Percentiles rank a stretch among this genome's conserved stretches.
Conservation (phyloP, 2,888 invertebrate genomes). For the Cetonia aurata region DNA sequence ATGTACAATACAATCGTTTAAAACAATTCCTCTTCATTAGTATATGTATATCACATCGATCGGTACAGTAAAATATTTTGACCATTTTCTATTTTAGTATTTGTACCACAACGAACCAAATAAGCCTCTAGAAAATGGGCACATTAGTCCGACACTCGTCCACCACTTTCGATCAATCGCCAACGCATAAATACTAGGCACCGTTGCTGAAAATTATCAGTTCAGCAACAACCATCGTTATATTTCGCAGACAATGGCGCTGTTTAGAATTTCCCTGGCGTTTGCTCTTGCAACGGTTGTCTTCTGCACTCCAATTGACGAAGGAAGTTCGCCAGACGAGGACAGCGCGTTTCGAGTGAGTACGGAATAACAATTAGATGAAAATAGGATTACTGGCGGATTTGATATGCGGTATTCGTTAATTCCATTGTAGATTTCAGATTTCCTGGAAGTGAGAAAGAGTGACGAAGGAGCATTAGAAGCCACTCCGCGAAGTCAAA, state of each 20-base stretch:
- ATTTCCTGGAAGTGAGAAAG: constrained; percentile 77
- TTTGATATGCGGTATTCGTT: constrained; percentile 1
- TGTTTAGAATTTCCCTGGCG: constrained; percentile 57
- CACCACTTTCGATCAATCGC: constrained; percentile 43
- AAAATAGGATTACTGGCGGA: not conserved
- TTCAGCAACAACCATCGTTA: constrained; percentile 45
- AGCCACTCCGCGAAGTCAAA: constrained; percentile 69
- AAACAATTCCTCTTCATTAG: constrained; percentile 15
- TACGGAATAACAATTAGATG: constrained; percentile 28
- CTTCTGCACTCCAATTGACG: constrained; percentile 43
- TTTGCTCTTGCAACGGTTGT: constrained; percentile 68
- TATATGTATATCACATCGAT: constrained; percentile 25
- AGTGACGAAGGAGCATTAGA: constrained; percentile 73
- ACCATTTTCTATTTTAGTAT: constrained; percentile 38
- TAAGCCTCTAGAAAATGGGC: constrained; percentile 41
- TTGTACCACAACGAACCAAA: constrained; percentile 38
- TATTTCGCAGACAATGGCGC: constrained; percentile 51
- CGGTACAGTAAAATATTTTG: constrained; percentile 26
- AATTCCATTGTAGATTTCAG: constrained; percentile 70
- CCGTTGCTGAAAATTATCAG: constrained; percentile 38
- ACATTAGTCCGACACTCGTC: constrained; percentile 33
- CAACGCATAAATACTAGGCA: constrained; percentile 44
- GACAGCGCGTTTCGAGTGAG: constrained; percentile 39
- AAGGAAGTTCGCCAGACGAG: constrained; percentile 7
- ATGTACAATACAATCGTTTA: too few species aligned